Evolutionary conservation across 2,888 invertebrate species (phyloP).

Genomic region (Lasius platythorax): DNA sequence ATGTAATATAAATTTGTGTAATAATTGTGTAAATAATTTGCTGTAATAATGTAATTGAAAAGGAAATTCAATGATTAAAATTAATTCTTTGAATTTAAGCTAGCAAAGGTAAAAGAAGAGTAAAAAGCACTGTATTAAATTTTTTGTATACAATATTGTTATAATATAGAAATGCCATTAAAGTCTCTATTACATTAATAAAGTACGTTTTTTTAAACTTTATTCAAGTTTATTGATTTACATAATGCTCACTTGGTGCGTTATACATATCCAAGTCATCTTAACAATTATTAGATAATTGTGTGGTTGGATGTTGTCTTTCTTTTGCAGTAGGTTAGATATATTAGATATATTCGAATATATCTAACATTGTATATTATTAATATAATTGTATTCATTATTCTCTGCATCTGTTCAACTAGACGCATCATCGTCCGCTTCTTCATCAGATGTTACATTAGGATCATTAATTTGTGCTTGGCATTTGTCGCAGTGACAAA

Average conservation of each 20-base stretch:
- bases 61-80: not conserved
- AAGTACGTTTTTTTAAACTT: conserved; percentile 32
- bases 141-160: conserved; percentile 15
- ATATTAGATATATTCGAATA: conserved; percentile 3
- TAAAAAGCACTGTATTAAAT: conserved; percentile 3
- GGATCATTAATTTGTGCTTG: conserved; percentile 90
- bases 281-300: conserved; percentile 2
- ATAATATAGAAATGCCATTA: conserved; percentile 39
- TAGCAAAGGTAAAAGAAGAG: not conserved
- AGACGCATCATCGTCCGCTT: conserved; percentile 83
- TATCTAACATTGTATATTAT: not conserved
- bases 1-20: not conserved
- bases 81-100: not conserved
- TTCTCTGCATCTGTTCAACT: conserved; percentile 60
- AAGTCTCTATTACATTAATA: conserved; percentile 36
- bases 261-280: not conserved
- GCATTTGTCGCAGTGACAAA: conserved; percentile 94
- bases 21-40: not conserved
- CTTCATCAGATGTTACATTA: conserved; percentile 94
- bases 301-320: not conserved
- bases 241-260: conserved; percentile 4
- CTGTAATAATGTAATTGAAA: not conserved
- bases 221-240: conserved; percentile 19
- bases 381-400: conserved; percentile 4
- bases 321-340: not conserved